Base-by-base conservation (phyloP, 1,140 invertebrate genomes). In the Ceratoteleas bidentatus region DNA sequence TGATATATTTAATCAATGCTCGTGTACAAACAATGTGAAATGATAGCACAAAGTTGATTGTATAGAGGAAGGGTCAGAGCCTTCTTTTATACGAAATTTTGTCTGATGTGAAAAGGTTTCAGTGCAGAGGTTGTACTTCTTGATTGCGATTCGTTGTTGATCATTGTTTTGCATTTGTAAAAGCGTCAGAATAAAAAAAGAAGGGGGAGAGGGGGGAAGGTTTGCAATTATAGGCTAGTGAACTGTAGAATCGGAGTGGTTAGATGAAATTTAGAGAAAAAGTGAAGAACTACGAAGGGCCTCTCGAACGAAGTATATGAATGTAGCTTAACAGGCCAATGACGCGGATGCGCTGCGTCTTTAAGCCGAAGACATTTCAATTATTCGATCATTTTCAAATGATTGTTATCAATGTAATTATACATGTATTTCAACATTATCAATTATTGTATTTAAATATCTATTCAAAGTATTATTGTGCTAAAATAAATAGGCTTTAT, bases 401-500 rank as follows among this genome's bases (percentile, higher is more conserved):
- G 62, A 86, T 87, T 88, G 84, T 87, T 85, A 85, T 84, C 68
- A 79, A 82, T 87, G 85, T 86, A 88, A 86, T 81, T 69, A 76
- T 86, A 83, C 81, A 86, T 84, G 82, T 87, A 88, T 85, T 85
- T 77, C 83, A 87, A 84, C 76, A 86, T 85, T 85, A 88, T 87
- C 79, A 66, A 86, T 85, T 86, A 87, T 85, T 88, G 83, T 87
- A 88, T 87, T 87, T 79, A 87, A 87, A 86, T 85, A 78, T 85
- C 82, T 87, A 88, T 88, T 87, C 81, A 77, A 87, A 88, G 80
- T 89, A 87, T 88, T 88, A 88, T 86, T 88, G 85, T 89, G 83
- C 88, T 86, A 88, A 87, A 87, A 88, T 88, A 87, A 89, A 88
- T 70, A 47, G 86, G 85, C 84, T 88, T 83, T 89, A 88, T 88